Base-by-base conservation (phyloP, 2,888 invertebrate genomes). In the Phaonia tiefii region DNA sequence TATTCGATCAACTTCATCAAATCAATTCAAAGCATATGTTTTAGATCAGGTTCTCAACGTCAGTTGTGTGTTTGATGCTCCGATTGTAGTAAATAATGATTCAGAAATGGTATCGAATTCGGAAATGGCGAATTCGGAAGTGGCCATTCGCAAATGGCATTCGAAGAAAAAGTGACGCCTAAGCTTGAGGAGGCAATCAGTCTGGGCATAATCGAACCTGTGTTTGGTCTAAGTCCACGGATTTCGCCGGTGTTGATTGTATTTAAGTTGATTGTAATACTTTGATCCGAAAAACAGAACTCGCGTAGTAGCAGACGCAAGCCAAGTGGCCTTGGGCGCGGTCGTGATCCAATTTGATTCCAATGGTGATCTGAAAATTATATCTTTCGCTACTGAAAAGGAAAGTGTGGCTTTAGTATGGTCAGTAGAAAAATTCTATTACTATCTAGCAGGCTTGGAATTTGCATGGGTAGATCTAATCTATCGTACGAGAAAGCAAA, bases 211-310 rank as follows among this genome's bases (percentile, higher is more conserved):
- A 88, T 89, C 20, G 87, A 88, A 82, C 80, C 78, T 69, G 87
- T 89, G 13, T 78, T 75, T 15, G 86, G 84, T 39, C 87, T 86
- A 15, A 86, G 86, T 56, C 46, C 75, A 26, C 89, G 89, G 88
- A 84, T 89, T 75, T 86, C 88, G 82, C 85, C 88, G 5, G 85
- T 89, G 4, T n/a, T n/a, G n/a, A n/a, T n/a, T n/a, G n/a, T n/a
- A n/a, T n/a, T n/a, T n/a, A n/a, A n/a, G n/a, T n/a, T n/a, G n/a
- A n/a, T n/a, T n/a, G n/a, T n/a, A n/a, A n/a, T n/a, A n/a, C n/a
- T n/a, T n/a, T n/a, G n/a, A n/a, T n/a, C n/a, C n/a, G n/a, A n/a
- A n/a, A n/a, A n/a, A n/a, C n/a, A n/a, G n/a, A n/a, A n/a, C 78
- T 20, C 72, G 82, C 0, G 60, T 83, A 15, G 75, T 84, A 39